Evolutionary conservation across 2,888 invertebrate species (phyloP).

Genomic region (Metopia argyrocephala): DNA sequence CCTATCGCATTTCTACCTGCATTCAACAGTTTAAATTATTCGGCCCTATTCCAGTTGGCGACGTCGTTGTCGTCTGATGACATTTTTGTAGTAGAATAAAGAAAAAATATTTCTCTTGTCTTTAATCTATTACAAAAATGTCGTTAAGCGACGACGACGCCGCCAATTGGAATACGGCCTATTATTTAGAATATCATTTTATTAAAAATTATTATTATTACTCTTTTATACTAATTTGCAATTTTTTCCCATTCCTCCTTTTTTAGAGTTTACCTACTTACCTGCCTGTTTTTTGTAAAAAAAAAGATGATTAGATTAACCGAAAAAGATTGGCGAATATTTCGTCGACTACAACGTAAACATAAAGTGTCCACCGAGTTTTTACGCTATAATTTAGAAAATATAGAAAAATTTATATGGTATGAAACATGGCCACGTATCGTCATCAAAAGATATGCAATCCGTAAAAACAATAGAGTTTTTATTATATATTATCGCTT

Average conservation of each 20-base stretch:
- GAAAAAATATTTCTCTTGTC: no score
- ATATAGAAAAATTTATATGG: constrained; percentile 71
- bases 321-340: constrained; percentile 68
- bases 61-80: no score
- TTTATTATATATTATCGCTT: constrained; percentile 68
- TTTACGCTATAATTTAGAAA: constrained; percentile 70
- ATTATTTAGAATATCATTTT: no score
- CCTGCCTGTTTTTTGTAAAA: constrained; percentile 1
- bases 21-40: no score
- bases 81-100: no score
- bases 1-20: no score
- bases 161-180: no score
- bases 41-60: no score
- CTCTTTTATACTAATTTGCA: no score
- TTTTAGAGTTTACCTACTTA: background rate
- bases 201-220: no score
- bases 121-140: no score
- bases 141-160: no score
- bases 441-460: constrained; percentile 70
- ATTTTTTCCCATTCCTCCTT: background rate
- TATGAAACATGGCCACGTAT: constrained; percentile 72
- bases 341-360: constrained; percentile 69
- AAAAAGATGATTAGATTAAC: constrained; percentile 66
- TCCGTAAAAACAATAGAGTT: constrained; percentile 69
- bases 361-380: constrained; percentile 72